Evolutionary conservation across 2,113 vertebrate species (phyloP), one percentile per base, ranked within the genome.

Genomic region (Coptodon rendalli): DNA sequence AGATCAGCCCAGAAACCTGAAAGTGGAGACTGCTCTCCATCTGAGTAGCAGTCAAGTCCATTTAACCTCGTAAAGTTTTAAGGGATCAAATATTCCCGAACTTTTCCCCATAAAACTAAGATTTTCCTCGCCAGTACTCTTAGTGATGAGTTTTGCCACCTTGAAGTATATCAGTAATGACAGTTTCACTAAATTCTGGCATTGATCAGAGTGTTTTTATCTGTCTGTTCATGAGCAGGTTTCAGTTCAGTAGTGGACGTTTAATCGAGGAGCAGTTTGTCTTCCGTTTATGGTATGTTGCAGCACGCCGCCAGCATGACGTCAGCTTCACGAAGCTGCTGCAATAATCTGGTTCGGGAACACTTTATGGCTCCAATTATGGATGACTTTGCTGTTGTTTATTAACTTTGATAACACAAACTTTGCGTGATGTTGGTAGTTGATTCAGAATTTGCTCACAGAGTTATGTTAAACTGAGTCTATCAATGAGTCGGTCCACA

Each of bases 111-210:
- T 68, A 38, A 38, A 66, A 31, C 17, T 0, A 13, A 1, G 6
- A 22, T 66, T 66, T 66, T 22, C 19, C 4, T 66, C 4, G 2
- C 31, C 9, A 4, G 2, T 5, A n/a, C 61, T 36, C 31, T 36
- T 0, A 36, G 36, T 66, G 31, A 66, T n/a, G 61, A 66, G 34
- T n/a, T 3, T 66, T 6, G 0, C 10, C 61, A 66, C 61, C 34
- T 66, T 36, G 9, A n/a, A 38, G 34, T 5, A 0, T n/a, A 0
- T 38, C 2, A 66, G 0, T n/a, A 38, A 66, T 2, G 61, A 38
- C 19, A n/a, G 61, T 66, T 38, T n/a, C 61, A 66, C 61, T 36
- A 1, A 59, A 3, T 29, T 5, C 56, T 59, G 24, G 24, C 56
- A 5, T 14, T 29, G 24, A 57, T 57, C 13, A 29, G 56, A 16